Percentiles rank a stretch among this genome's conserved stretches.
phyloP scores from a whole-genome alignment of 2,888 invertebrate species.

The Psococerastis gibbosa region DNA sequence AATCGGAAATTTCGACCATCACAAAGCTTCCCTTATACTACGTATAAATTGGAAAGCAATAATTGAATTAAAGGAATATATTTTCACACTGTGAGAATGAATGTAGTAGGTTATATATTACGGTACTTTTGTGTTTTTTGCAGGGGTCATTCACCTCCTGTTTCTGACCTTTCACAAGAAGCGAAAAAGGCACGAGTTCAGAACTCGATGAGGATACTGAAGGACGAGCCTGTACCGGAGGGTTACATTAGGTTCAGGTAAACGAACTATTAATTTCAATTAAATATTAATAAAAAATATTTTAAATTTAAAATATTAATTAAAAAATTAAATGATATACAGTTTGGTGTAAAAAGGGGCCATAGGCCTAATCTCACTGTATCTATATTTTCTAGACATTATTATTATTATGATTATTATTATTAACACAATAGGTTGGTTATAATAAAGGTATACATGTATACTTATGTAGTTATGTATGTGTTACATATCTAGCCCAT shows the following conservation, averaged over 20 bases:
- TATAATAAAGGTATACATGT: no score
- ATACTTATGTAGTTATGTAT: no score
- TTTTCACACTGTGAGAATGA: no score
- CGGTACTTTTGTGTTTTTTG: conserved; percentile 10
- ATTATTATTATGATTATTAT: no score
- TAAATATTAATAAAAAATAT: not conserved
- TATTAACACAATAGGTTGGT: no score
- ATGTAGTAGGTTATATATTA: not conserved
- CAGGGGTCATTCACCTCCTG: conserved; percentile 20
- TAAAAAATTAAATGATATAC: not conserved
- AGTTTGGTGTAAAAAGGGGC: conserved; percentile 10
- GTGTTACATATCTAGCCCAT: no score
- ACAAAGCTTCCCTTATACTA: no score
- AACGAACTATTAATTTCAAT: conserved; percentile 16
- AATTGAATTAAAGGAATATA: no score
- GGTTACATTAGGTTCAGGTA: conserved; percentile 68
- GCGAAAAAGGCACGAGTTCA: conserved; percentile 43
- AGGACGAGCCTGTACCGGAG: conserved; percentile 77
- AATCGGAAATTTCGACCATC: no score
- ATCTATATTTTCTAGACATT: no score
- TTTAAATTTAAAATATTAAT: conserved; percentile 8
- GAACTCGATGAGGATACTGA: conserved; percentile 53
- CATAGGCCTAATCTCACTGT: no score
- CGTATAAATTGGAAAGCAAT: no score
- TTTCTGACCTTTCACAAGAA: conserved; percentile 30